Evolutionary conservation across 2,888 invertebrate genomes (phyloP).

Genomic region (Tortrix viridana): DNA sequence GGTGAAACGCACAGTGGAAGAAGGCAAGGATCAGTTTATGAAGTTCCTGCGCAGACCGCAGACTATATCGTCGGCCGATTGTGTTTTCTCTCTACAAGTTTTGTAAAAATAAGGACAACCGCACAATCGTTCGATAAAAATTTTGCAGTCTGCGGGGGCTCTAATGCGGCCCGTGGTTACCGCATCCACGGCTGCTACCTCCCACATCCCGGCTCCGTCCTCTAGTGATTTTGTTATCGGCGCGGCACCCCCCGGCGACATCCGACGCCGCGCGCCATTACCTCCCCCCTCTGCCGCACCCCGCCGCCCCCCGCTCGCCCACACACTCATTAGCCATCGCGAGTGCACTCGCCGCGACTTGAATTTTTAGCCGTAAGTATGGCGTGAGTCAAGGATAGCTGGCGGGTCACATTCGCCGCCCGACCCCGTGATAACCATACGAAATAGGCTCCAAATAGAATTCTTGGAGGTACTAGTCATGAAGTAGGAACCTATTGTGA

Average conservation of each 20-base stretch:
- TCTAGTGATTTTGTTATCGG: conserved; percentile 83
- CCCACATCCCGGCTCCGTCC: conserved; percentile 54
- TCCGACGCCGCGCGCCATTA: conserved; percentile 79
- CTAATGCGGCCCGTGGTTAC: conserved; percentile 34
- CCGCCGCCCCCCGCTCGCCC: conserved; percentile 48
- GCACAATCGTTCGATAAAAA: too few relatives aligned
- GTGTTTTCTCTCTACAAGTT: too few relatives aligned
- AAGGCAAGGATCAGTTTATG: too few relatives aligned
- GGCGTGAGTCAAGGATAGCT: conserved; percentile 22
- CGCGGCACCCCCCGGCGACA: conserved; percentile 78
- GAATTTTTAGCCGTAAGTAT: conserved; percentile 33
- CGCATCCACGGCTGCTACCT: conserved; percentile 51
- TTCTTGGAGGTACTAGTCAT: too few relatives aligned
- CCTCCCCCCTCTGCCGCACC: conserved; percentile 55
- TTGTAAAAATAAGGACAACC: too few relatives aligned
- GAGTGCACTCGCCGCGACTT: conserved; percentile 69
- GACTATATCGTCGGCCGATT: too few relatives aligned
- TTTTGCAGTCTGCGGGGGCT: neutral
- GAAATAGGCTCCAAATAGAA: too few relatives aligned
- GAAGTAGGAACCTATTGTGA: too few relatives aligned
- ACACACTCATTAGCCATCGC: conserved; percentile 70
- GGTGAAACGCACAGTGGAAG: too few relatives aligned
- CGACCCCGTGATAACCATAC: too few relatives aligned
- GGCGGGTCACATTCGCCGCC: too few relatives aligned
- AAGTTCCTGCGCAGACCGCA: too few relatives aligned